Evolutionary conservation across 2,797 vertebrate species (phyloP), one percentile per base, ranked within the genome.

Genomic region (Megalops cyprinoides): DNA sequence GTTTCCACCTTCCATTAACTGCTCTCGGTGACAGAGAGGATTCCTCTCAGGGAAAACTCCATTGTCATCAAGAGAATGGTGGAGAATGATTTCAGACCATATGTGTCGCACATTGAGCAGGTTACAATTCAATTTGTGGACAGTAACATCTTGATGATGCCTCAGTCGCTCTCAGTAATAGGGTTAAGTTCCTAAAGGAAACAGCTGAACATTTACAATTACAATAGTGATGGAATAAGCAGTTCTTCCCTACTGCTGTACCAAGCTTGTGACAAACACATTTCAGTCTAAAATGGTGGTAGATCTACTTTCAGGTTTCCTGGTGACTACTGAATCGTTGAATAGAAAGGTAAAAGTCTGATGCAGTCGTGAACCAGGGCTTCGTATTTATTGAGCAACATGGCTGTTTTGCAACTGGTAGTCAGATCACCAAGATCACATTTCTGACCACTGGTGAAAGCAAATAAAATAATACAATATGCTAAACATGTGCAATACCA

Each of bases 1-100:
- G 85, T 74, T 91, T 93, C 90, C 90, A 88, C 83, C 87, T 90
- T 87, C 90, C 89, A 89, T 92, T 91, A 92, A 87, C 74, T 76
- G 83, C 85, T 85, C 85, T 89, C 85, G 84, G 76, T 82, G 85
- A 73, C 82, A 86, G 69, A 79, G 85, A 23, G 81, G 84, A 81
- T 69, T 74, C 74, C 65, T 67, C 79, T 77, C 82, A 84, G 82
- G 80, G 81, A 76, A 76, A 25, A 62, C 12, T 1, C 5, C 82
- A 79, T 3, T 75, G 87, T 88, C 84, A 86, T 87, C 83, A 81
- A 77, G 78, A 83, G 78, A 85, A 81, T 87, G 6, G 20, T 42
- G 67, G 18, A 42, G 39, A 37, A 39, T n/a, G 39, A 5, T n/a
- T 71, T 71, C 4, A 71, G 67, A 71, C 20, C n/a, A n/a, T n/a